Conservation (phyloP, 2,797 vertebrate species). For the Enteromius radiatus region DNA sequence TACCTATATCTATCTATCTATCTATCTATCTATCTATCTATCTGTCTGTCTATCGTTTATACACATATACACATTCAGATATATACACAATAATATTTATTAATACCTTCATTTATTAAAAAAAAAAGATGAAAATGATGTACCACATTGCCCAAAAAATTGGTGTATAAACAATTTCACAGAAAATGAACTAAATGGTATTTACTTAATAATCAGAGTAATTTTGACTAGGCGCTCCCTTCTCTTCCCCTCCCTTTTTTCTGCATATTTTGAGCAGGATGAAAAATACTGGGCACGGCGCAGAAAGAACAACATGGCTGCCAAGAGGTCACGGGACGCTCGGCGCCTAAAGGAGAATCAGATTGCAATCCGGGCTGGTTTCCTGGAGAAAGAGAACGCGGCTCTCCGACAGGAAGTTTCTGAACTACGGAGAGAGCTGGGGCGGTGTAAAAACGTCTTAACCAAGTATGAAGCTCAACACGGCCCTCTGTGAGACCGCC, state of each 20-base stretch:
- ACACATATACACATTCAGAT: too few species aligned
- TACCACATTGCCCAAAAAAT: too few species aligned
- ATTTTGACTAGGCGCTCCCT: constrained; percentile 17
- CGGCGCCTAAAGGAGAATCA: constrained; percentile 91
- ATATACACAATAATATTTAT: too few species aligned
- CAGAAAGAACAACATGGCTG: constrained; percentile 92
- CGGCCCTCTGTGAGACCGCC: constrained; percentile 77
- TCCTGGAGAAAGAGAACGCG: constrained; percentile 90
- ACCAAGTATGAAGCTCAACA: constrained; percentile 86
- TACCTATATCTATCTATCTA: too few species aligned
- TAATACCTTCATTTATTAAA: too few species aligned
- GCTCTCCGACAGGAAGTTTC: constrained; percentile 88
- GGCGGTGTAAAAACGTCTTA: constrained; percentile 86
- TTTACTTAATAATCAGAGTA: neutral
- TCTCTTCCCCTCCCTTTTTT: constrained; percentile 52
- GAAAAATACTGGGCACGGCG: constrained; percentile 91
- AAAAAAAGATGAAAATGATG: too few species aligned
- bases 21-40: too few species aligned
- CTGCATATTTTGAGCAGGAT: constrained; percentile 83
- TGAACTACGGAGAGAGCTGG: constrained; percentile 87
- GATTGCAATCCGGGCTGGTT: constrained; percentile 89
- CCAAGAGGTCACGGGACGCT: constrained; percentile 88
- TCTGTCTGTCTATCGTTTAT: too few species aligned
- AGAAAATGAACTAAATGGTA: too few species aligned
- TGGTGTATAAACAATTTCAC: too few species aligned